Conservation (phyloP, 2,888 invertebrate genomes). For the Drosophila paranaensis region DNA sequence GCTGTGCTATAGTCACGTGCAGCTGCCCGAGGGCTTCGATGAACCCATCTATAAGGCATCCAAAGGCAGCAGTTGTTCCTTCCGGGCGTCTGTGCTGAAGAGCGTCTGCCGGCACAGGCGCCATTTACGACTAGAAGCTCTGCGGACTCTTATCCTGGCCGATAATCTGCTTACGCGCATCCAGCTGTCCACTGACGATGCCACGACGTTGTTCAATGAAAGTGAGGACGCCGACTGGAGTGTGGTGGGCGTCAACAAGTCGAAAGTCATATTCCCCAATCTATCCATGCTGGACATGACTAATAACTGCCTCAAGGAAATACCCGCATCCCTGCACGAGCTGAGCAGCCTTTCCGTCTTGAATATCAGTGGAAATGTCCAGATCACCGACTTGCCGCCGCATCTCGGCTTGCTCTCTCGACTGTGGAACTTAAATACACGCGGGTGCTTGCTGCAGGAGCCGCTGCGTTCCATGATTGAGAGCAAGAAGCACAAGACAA, state of each 20-base stretch:
- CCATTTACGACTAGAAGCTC: constrained; percentile 89
- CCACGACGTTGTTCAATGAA: constrained; percentile 87
- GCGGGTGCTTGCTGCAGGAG: constrained; percentile 94
- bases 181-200: constrained; percentile 92
- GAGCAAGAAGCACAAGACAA: constrained; percentile 96
- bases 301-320: constrained; percentile 91
- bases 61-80: constrained; percentile 86
- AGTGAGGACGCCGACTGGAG: constrained; percentile 88
- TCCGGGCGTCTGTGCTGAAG: constrained; percentile 90
- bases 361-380: constrained; percentile 91
- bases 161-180: constrained; percentile 94
- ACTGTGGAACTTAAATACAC: constrained; percentile 98
- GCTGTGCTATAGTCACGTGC: constrained; percentile 88
- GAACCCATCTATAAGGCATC: constrained; percentile 70
- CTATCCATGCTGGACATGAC: constrained; percentile 98
- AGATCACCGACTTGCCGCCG: constrained; percentile 94
- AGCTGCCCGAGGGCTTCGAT: constrained; percentile 58
- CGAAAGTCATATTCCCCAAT: constrained; percentile 94
- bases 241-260: constrained; percentile 86
- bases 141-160: constrained; percentile 88
- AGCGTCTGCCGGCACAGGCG: constrained; percentile 94
- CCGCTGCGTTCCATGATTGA: constrained; percentile 96
- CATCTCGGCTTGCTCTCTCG: constrained; percentile 97
- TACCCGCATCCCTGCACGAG: constrained; percentile 94
- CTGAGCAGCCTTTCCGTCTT: constrained; percentile 95